Evolutionary conservation across 2,797 vertebrate genomes (phyloP).

Genomic region (Fistularia tabacaria): DNA sequence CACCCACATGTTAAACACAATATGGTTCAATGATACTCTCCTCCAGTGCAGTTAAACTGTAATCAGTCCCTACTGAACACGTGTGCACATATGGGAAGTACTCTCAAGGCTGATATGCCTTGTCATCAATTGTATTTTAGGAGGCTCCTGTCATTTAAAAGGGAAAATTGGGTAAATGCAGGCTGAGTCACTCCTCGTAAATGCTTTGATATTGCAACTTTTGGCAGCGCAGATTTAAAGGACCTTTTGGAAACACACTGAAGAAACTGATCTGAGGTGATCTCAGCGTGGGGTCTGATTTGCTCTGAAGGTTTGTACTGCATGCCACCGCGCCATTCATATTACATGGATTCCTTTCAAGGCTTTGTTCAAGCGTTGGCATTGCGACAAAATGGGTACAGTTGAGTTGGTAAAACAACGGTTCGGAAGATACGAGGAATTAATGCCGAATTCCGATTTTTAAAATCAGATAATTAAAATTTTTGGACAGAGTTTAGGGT

Average conservation of each 20-base stretch:
- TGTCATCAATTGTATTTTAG: conserved; percentile 4
- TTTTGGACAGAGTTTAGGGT: too few species aligned
- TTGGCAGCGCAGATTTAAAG: conserved; percentile 1
- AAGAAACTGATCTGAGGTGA: conserved; percentile 3
- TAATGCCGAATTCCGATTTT: too few species aligned
- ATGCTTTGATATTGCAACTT: too few species aligned
- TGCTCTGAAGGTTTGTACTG: conserved; percentile 1
- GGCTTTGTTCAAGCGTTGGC: not conserved
- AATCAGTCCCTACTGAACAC: conserved; percentile 26
- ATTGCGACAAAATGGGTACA: conserved; percentile 1
- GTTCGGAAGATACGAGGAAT: too few species aligned
- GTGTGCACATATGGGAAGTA: conserved; percentile 13
- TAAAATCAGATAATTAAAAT: too few species aligned
- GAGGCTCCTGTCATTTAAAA: conserved; percentile 47
- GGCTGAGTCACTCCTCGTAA: conserved; percentile 14
- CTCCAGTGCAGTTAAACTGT: conserved; percentile 22
- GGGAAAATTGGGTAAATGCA: conserved; percentile 23
- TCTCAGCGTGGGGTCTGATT: conserved; percentile 19
- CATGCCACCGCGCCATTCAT: conserved; percentile 29
- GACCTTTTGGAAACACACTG: conserved; percentile 19
- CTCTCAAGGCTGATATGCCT: conserved; percentile 24
- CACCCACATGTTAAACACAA: conserved; percentile 10
- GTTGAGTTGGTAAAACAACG: too few species aligned
- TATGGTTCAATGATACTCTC: conserved; percentile 16
- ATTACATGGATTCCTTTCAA: conserved; percentile 22